Base-by-base conservation (phyloP, 1,140 invertebrate species). In the Probaryconus sp. region DNA sequence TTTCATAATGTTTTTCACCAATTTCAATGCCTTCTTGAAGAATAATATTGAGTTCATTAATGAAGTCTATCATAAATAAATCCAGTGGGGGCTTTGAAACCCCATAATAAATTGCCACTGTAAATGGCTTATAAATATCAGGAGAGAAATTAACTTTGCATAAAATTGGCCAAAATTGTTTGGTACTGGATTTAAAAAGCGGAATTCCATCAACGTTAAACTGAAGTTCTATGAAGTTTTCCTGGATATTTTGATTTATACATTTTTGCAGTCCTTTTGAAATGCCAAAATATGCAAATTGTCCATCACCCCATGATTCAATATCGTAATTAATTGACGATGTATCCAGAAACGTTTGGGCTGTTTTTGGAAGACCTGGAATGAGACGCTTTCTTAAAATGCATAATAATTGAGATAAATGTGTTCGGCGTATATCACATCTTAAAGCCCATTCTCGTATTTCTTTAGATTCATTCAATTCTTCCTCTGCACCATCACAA, bases 151-250 rank as follows among this genome's bases (percentile, higher is more conserved):
- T 13, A 20, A 67, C 14, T 45, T 42, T 20, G 5, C 20, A 21
- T 24, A 56, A 24, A 18, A 67, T 45, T 1, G 38, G 38, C 48
- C 48, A 56, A 26, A 67, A 53, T 42, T 43, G 24, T 38, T 55
- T 55, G 0, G 4, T n/a, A 13, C 60, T 51, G 9, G 69, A 72
- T 42, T 64, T 48, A 11, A 24, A 50, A 5, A 61, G 6, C 6
- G 45, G 38, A 7, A 16, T 28, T 35, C 14, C 28, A 30, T 56
- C 11, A 3, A 67, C 24, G 28, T 55, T 30, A 20, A 67, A 2
- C 20, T 37, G 33, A 3, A 55, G 3, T 24, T 24, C 13, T 9
- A 51, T 30, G 4, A 2, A 16, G 11, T 35, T 24, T 2, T 38
- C 30, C n/a, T 37, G 30, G 9, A 37, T 2, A n/a, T 10, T 37